Percentiles rank a stretch among this genome's conserved stretches.
Evolutionary conservation across 2,797 vertebrate species (phyloP).

Genomic region (Simalia tracyae): DNA sequence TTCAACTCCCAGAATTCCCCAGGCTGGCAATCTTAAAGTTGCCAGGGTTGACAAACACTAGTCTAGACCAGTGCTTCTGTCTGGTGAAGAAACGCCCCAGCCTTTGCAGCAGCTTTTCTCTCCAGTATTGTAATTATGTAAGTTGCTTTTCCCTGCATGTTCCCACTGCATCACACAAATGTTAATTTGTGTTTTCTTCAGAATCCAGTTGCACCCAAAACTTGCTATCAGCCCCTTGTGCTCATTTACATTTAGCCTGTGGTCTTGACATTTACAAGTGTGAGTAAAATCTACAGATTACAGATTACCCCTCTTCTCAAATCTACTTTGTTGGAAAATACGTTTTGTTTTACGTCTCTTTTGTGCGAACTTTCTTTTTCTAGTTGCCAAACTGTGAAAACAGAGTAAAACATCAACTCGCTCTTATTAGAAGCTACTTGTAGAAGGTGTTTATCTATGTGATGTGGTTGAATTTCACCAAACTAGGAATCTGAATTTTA

Average conservation of each 20-base stretch:
- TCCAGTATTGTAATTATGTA: neutral
- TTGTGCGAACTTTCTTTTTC: neutral
- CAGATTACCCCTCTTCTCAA: neutral
- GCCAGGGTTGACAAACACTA: neutral
- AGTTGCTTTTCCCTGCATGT: neutral
- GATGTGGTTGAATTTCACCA: neutral
- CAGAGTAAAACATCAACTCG: neutral
- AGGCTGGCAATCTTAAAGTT: neutral
- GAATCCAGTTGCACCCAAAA: neutral
- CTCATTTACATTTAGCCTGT: neutral
- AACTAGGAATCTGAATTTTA: neutral
- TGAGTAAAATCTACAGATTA: neutral
- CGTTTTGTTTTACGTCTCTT: neutral
- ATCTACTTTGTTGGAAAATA: neutral
- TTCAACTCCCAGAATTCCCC: neutral
- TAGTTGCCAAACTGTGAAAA: neutral
- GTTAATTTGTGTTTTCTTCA: neutral
- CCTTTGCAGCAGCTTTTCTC: neutral
- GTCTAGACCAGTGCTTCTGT: neutral
- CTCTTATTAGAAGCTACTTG: neutral
- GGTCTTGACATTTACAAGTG: neutral
- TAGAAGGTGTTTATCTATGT: neutral
- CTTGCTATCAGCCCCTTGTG: neutral
- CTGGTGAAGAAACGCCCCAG: neutral
- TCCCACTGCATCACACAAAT: neutral